A percentile compares a stretch with the other conserved stretches of the same genome.
Conservation (phyloP, 2,888 invertebrate species). For the Exephanes ischioxanthus region DNA sequence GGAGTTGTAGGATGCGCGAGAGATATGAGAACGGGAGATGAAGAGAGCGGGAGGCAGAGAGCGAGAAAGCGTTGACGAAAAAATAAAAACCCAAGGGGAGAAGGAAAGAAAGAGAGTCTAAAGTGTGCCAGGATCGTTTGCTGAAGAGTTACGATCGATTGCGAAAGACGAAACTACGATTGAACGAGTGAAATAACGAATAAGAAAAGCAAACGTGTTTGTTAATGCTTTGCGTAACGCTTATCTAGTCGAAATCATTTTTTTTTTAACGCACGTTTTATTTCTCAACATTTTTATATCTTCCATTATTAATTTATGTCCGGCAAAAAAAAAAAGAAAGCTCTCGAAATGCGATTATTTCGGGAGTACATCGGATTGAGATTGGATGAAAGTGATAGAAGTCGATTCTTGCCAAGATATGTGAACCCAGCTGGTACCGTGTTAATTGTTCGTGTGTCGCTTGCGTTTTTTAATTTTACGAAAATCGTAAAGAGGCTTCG, state of each 20-base stretch:
- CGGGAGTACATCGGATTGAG: background rate
- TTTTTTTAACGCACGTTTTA: constrained; percentile 13
- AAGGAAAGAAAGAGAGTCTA: constrained; percentile 23
- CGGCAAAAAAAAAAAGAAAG: background rate
- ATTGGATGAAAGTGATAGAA: constrained; percentile 14
- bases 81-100: constrained; percentile 17
- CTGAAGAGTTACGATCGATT: constrained; percentile 32
- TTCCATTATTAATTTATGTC: constrained; percentile 22
- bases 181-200: constrained; percentile 19
- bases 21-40: constrained; percentile 40
- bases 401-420: constrained; percentile 38
- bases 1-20: constrained; percentile 47
- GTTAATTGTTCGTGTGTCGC: constrained; percentile 37
- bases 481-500: constrained; percentile 3
- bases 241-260: constrained; percentile 66
- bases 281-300: constrained; percentile 36
- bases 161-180: constrained; percentile 6
- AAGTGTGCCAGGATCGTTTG: constrained; percentile 51
- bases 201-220: constrained; percentile 31
- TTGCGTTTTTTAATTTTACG: constrained; percentile 33
- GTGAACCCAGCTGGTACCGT: constrained; percentile 12
- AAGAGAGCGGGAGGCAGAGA: constrained; percentile 42
- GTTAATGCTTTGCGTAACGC: constrained; percentile 62
- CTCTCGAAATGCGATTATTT: background rate
- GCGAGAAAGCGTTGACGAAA: constrained; percentile 26